Evolutionary conservation across 2,797 vertebrate genomes (phyloP), one percentile per base, ranked within the genome.

Genomic region (Xerus rutilus): DNA sequence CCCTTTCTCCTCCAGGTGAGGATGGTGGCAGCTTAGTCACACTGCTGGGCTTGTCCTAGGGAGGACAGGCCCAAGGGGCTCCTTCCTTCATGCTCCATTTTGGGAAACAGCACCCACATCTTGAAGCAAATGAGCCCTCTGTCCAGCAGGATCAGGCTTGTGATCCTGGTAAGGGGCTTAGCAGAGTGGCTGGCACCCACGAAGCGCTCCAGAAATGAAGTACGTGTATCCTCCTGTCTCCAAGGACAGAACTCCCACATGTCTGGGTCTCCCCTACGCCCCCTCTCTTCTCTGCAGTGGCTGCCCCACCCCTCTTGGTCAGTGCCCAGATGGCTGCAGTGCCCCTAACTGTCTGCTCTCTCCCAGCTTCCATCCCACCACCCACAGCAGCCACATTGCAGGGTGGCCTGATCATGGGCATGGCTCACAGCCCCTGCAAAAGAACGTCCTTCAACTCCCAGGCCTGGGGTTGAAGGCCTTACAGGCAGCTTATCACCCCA

Each of bases 21-120:
- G 45, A 54, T 25, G 64, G 47, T 39, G 74, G 54, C 15, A 9
- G 87, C 91, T 86, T 57, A 57, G 86, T 54, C 52, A 72, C 35
- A 2, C 23, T 0, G 9, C 30, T 64, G 77, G 57, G 57, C 3
- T 8, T 6, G 45, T 90, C 62, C 47, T 30, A 18, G 49, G 73
- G 47, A 59, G 25, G 69, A 62, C 30, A 6, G 76, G 43, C 43
- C 69, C 3, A 17, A 28, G 39, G 57, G 74, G n/a, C 43, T 6
- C 49, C 67, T 18, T 45, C 64, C 82, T 94, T 95, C 73, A 94
- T 94, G 91, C 91, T 82, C 94, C 87, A 89, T 97, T 93, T 82
- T 1, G 2, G 57, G 35, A 32, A 65, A 32, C 9, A 17, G 25
- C 30, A 3, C 13, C 39, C 47, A 79, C 39, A 32, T 57, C 52